These are phyloP conservation scores for Anoplophora glabripennis DNA, from an alignment of 1,140 invertebrate genomes.

Conservation along the genomic window DNA sequence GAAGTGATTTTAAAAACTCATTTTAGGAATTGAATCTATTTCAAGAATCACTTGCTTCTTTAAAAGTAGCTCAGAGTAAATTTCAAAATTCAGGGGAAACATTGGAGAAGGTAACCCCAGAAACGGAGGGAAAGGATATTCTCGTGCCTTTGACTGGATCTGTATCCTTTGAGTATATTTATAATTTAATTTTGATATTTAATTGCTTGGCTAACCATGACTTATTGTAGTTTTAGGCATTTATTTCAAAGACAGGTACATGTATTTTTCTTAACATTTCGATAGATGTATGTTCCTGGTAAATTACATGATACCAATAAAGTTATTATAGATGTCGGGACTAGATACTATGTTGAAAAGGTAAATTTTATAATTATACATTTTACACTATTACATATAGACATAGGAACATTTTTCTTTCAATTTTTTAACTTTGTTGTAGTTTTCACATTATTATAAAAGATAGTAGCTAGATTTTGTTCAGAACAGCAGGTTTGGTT, in stretches of 20 bases:
- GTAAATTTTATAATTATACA: slow-evolving; percentile 48
- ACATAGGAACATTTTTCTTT: no score
- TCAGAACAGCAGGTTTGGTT: no score
- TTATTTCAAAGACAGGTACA: neutral
- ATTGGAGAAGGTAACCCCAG: slow-evolving; percentile 74
- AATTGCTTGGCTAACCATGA: no score
- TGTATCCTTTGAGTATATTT: slow-evolving; percentile 56
- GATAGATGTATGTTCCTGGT: slow-evolving; percentile 90
- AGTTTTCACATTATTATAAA: no score
- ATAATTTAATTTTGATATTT: no score
- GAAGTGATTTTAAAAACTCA: slow-evolving; percentile 4
- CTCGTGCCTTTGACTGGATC: slow-evolving; percentile 89
- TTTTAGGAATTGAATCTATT: slow-evolving; percentile 80
- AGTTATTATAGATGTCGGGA: slow-evolving; percentile 91
- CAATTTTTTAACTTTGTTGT: no score
- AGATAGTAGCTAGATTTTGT: no score
- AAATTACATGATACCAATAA: slow-evolving; percentile 75
- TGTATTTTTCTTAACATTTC: slow-evolving; percentile 31
- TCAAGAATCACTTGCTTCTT: slow-evolving; percentile 81
- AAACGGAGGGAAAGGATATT: slow-evolving; percentile 75
- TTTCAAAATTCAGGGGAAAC: slow-evolving; percentile 84
- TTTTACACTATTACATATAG: neutral
- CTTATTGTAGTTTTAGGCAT: no score
- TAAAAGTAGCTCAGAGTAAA: slow-evolving; percentile 87
- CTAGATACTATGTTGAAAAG: slow-evolving; percentile 93